Evolutionary conservation across 37 sponge, comb jelly and placozoan genomes (phyloP).

Genomic region (Geodia barretti): DNA sequence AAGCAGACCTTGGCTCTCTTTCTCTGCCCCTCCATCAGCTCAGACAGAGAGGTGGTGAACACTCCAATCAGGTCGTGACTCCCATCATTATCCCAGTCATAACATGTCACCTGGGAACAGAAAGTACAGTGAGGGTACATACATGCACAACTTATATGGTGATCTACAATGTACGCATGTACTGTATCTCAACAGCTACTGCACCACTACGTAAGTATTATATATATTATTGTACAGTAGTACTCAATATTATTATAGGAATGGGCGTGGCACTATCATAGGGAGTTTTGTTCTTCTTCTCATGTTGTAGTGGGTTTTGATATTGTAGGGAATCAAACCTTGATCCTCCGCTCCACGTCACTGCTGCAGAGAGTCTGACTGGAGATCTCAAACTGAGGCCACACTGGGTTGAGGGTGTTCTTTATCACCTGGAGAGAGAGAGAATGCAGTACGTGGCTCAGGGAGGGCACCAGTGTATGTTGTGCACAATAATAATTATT

Average conservation of each 20-base stretch:
- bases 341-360: constrained; percentile 49
- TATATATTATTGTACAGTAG: too few relatives aligned
- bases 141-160: not conserved
- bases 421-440: constrained; percentile 67
- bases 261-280: too few relatives aligned
- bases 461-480: too few relatives aligned
- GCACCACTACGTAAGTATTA: too few relatives aligned
- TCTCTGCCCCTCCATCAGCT: constrained; percentile 17
- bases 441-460: too few relatives aligned
- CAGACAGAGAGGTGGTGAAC: constrained; percentile 58
- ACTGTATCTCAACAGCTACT: too few relatives aligned
- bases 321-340: constrained; percentile 71
- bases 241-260: too few relatives aligned
- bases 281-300: too few relatives aligned
- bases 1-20: not conserved
- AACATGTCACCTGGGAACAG: constrained; percentile 61
- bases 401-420: constrained; percentile 87
- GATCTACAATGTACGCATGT: not conserved
- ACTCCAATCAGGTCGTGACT: constrained; percentile 83
- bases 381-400: constrained; percentile 65
- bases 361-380: constrained; percentile 55
- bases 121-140: not conserved
- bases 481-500: too few relatives aligned
- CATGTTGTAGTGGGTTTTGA: too few relatives aligned
- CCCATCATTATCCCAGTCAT: constrained; percentile 86